Evolutionary conservation across 1,140 invertebrate species (phyloP).

Genomic region (Drosophila rhopaloa): DNA sequence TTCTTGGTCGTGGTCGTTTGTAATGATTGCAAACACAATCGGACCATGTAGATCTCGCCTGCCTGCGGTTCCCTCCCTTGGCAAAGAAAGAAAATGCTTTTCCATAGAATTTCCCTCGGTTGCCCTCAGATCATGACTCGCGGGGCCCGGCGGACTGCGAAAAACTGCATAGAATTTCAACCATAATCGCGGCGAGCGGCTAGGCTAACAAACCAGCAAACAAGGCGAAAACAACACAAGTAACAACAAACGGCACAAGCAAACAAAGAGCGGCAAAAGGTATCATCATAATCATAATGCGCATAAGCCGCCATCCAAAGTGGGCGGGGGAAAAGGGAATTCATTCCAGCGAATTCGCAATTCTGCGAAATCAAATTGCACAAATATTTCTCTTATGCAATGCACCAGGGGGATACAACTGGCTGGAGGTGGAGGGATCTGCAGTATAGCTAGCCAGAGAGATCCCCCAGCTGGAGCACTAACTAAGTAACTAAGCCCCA

Average conservation of each 20-base stretch:
- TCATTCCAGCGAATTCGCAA: constrained; percentile 83
- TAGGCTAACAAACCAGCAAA: constrained; percentile 82
- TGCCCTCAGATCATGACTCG: constrained; percentile 77
- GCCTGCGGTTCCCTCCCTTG: constrained; percentile 10
- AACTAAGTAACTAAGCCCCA: constrained; percentile 70
- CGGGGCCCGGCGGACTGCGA: constrained; percentile 27
- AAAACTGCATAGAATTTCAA: constrained; percentile 78
- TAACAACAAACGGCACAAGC: constrained; percentile 47
- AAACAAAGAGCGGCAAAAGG: constrained; percentile 58
- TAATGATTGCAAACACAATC: constrained; percentile 84
- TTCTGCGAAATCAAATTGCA: constrained; percentile 84
- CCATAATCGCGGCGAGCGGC: constrained; percentile 74
- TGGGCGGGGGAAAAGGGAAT: constrained; percentile 45
- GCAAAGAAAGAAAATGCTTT: constrained; percentile 58
- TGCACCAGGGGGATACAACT: constrained; percentile 43
- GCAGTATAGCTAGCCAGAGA: constrained; percentile 42
- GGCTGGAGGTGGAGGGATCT: constrained; percentile 1
- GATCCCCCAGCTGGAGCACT: constrained; percentile 69
- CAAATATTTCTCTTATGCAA: constrained; percentile 83
- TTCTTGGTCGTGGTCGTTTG: constrained; percentile 68
- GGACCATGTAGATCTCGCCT: constrained; percentile 76
- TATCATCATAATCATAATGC: constrained; percentile 83
- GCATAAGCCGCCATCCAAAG: constrained; percentile 65
- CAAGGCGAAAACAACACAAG: constrained; percentile 78
- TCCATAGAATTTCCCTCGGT: constrained; percentile 73